A percentile compares a stretch with the other conserved stretches of the same genome.
These are phyloP conservation scores for Monochamus saltuarius DNA, from an alignment of 1,140 invertebrate genomes.

Conservation along the genomic window DNA sequence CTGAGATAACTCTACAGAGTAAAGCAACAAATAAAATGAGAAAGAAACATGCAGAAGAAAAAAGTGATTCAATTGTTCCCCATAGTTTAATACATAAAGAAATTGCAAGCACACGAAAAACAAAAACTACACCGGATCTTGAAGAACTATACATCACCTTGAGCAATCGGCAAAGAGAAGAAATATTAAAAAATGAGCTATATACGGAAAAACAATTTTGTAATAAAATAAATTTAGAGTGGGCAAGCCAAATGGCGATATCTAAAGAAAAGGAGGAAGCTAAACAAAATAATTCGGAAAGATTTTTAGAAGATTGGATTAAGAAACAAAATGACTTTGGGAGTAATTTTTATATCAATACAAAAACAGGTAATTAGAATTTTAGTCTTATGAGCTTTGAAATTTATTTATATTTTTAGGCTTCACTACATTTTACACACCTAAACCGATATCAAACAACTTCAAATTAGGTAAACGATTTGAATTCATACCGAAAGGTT, in stretches of 20 bases:
- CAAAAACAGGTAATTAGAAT: slow-evolving; percentile 35
- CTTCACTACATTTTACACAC: slow-evolving; percentile 28
- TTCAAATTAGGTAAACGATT: slow-evolving; percentile 41
- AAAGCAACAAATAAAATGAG: too few species aligned
- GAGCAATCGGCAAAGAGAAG: slow-evolving; percentile 1
- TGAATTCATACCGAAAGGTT: slow-evolving; percentile 51
- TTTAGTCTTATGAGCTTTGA: background rate
- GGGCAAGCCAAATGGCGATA: slow-evolving; percentile 10
- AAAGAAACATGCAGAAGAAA: too few species aligned
- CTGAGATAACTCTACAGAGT: too few species aligned
- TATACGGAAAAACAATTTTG: slow-evolving; percentile 4
- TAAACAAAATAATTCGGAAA: background rate
- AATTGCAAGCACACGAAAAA: too few species aligned
- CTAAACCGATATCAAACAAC: slow-evolving; percentile 29
- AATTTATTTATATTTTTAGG: too few species aligned
- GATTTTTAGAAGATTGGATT: slow-evolving; percentile 29
- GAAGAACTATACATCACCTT: background rate
- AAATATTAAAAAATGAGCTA: slow-evolving; percentile 14
- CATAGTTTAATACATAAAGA: too few species aligned
- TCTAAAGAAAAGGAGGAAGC: background rate
- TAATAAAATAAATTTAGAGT: slow-evolving; percentile 10
- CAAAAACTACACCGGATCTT: too few species aligned
- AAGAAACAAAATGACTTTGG: slow-evolving; percentile 25
- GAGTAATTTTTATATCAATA: slow-evolving; percentile 34
- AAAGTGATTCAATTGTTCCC: too few species aligned